A percentile compares a stretch with the other conserved stretches of the same genome.
phyloP scores from a whole-genome alignment of 2,797 vertebrate genomes.

The Sylvilagus floridanus region DNA sequence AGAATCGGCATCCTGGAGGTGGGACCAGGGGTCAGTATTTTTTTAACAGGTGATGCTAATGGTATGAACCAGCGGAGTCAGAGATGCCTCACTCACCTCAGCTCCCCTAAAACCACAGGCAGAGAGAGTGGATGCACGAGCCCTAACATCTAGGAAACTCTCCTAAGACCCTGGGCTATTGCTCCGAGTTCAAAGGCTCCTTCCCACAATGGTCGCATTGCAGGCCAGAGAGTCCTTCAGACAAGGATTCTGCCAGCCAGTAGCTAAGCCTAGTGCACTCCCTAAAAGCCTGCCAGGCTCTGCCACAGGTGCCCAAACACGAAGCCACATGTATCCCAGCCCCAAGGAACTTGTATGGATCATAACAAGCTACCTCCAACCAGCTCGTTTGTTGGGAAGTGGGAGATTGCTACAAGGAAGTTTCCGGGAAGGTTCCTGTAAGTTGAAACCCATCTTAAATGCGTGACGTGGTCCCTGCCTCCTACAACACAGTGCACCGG shows the following conservation, averaged over 20 bases:
- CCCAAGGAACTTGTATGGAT: background rate
- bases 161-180: background rate
- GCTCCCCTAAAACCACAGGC: background rate
- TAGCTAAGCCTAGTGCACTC: background rate
- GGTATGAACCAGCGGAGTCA: accelerated
- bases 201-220: background rate
- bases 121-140: background rate
- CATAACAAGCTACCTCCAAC: background rate
- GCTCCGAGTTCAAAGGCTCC: background rate
- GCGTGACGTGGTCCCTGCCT: background rate
- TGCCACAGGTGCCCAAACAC: background rate
- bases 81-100: accelerated
- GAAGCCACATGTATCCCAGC: background rate
- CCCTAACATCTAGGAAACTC: background rate
- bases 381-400: background rate
- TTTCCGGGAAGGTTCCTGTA: constrained; percentile 15
- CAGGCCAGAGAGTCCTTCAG: accelerated
- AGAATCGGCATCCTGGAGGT: background rate
- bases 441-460: background rate
- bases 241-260: background rate
- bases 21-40: accelerated
- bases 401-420: background rate
- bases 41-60: background rate
- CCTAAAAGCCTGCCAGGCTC: background rate
- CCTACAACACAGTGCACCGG: background rate